phyloP scores from a whole-genome alignment of 2,797 vertebrate species.

The Lerista edwardsae region DNA sequence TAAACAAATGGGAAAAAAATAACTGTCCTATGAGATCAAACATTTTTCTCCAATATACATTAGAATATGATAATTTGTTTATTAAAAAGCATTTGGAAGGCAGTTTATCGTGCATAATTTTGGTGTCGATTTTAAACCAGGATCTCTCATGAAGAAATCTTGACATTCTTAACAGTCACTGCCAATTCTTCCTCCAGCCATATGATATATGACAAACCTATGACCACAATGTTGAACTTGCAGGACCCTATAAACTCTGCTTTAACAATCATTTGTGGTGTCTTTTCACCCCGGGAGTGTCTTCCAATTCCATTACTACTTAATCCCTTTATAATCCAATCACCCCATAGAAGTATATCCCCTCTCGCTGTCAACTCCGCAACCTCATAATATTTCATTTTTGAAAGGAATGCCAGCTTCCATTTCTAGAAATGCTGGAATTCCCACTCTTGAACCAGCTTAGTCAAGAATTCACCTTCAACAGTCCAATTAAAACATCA shows the following conservation, averaged over 20 bases:
- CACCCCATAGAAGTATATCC: conserved; percentile 67
- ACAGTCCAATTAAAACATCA: too few species aligned
- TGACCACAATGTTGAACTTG: conserved; percentile 20
- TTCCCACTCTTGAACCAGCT: conserved; percentile 42
- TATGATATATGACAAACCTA: conserved; percentile 14
- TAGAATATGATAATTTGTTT: neutral
- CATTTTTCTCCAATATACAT: neutral
- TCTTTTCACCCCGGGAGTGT: conserved; percentile 61
- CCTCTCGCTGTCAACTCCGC: conserved; percentile 58
- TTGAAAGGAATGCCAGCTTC: neutral
- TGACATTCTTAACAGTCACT: neutral
- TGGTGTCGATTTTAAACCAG: neutral
- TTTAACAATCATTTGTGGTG: conserved; percentile 59
- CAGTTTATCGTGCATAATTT: neutral
- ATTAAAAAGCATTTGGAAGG: conserved; percentile 16
- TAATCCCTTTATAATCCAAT: conserved; percentile 76
- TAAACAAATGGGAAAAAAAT: conserved; percentile 4
- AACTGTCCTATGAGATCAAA: neutral
- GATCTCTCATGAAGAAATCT: neutral
- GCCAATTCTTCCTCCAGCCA: rapidly evolving
- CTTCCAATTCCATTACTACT: conserved; percentile 74
- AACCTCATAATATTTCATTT: conserved; percentile 60
- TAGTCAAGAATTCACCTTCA: conserved; percentile 22
- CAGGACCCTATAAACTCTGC: conserved; percentile 50
- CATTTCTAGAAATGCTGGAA: neutral